A percentile compares a stretch with the other conserved stretches of the same genome.
Conservation (phyloP, 2,888 invertebrate genomes). For the Drosophila setosimentum region DNA sequence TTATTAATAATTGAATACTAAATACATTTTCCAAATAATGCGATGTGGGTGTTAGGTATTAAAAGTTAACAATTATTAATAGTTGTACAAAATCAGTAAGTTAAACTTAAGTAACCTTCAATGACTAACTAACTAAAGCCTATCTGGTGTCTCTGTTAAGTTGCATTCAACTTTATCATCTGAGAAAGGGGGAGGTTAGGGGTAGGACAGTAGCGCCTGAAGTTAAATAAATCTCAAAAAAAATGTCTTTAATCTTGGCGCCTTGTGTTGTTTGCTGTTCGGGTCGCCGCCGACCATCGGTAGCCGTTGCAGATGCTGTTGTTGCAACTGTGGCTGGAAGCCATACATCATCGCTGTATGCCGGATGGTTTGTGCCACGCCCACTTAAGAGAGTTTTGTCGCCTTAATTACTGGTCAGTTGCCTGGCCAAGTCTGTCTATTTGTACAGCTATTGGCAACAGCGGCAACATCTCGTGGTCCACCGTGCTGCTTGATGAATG, state of each 20-base stretch:
- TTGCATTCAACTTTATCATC: slow-evolving; percentile 14
- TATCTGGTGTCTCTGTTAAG: slow-evolving; percentile 5
- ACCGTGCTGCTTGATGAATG: slow-evolving; percentile 66
- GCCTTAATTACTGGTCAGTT: slow-evolving; percentile 75
- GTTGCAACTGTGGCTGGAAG: slow-evolving; percentile 26
- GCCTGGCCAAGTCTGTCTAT: slow-evolving; percentile 53
- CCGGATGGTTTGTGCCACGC: slow-evolving; percentile 66
- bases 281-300: slow-evolving; percentile 35
- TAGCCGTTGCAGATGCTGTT: slow-evolving; percentile 28
- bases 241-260: slow-evolving; percentile 80
- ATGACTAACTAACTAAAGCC: not conserved
- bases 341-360: slow-evolving; percentile 67
- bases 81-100: slow-evolving; percentile 1
- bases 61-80: not conserved
- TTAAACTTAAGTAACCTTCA: not conserved
- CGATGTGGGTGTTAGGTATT: too few species aligned
- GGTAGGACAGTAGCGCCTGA: slow-evolving; percentile 66
- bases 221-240: slow-evolving; percentile 74
- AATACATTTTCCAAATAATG: too few species aligned
- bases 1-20: not conserved
- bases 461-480: slow-evolving; percentile 37
- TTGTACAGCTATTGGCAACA: slow-evolving; percentile 59
- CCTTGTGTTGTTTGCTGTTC: slow-evolving; percentile 43
- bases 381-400: slow-evolving; percentile 75
- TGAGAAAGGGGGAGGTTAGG: not conserved